Percentiles rank a stretch among this genome's conserved stretches.
These are phyloP conservation scores for Ceratina japonica DNA, from an alignment of 1,140 invertebrate genomes.

Conservation along the genomic window DNA sequence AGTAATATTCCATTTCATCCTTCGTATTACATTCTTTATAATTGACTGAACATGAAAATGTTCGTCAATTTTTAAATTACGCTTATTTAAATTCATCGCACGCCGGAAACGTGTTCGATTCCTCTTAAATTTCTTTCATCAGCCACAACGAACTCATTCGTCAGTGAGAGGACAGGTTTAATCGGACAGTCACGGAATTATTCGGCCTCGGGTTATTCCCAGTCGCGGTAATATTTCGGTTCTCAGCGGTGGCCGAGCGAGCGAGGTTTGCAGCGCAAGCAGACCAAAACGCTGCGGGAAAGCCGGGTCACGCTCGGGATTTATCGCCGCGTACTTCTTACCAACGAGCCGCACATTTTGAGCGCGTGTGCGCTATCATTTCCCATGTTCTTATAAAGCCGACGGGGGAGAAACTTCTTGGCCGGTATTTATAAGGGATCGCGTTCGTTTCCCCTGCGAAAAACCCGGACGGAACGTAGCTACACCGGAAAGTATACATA, in stretches of 20 bases:
- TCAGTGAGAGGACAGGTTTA: conserved; percentile 34
- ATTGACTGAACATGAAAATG: too few species aligned
- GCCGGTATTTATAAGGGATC: conserved; percentile 28
- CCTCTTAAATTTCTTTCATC: not conserved
- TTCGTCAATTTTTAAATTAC: too few species aligned
- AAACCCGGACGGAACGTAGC: not conserved
- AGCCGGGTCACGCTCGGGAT: conserved; percentile 64
- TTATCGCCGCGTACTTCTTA: conserved; percentile 73
- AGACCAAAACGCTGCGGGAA: conserved; percentile 71
- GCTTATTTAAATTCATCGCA: too few species aligned
- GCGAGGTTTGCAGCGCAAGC: conserved; percentile 52
- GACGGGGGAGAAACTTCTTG: conserved; percentile 23
- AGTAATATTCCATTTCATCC: too few species aligned
- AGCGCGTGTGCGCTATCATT: conserved; percentile 30
- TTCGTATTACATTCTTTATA: too few species aligned
- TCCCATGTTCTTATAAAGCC: conserved; percentile 42
- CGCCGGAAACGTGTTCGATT: too few species aligned
- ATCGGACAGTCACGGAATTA: conserved; percentile 71
- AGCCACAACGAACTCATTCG: not conserved
- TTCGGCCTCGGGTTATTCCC: conserved; percentile 66
- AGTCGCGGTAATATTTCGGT: conserved; percentile 67
- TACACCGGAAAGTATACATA: not conserved
- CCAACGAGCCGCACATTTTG: conserved; percentile 51
- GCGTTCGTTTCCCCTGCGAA: not conserved
- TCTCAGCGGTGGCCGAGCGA: conserved; percentile 45